Evolutionary conservation across 2,113 vertebrate species (phyloP).

Genomic region (Crypturellus undulatus): DNA sequence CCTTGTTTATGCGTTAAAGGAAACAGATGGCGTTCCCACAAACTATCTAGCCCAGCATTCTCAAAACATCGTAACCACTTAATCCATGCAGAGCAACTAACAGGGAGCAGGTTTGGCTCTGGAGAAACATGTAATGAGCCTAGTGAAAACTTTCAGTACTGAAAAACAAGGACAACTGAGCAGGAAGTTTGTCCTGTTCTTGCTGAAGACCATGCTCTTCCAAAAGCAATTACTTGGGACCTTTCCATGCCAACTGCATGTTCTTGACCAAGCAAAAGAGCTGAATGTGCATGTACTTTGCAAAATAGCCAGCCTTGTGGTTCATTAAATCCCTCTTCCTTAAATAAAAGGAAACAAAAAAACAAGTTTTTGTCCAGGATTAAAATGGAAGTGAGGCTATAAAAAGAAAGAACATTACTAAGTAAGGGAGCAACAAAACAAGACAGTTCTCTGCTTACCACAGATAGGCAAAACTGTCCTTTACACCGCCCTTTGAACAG

Average conservation of each 20-base stretch:
- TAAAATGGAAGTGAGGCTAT: not conserved
- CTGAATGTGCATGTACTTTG: constrained; percentile 66
- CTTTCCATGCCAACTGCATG: constrained; percentile 50
- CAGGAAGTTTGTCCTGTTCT: constrained; percentile 27
- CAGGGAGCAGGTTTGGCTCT: constrained; percentile 19
- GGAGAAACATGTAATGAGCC: not conserved
- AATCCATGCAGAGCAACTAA: constrained; percentile 15
- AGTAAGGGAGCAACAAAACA: not conserved
- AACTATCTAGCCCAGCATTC: constrained; percentile 43
- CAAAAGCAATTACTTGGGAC: constrained; percentile 4
- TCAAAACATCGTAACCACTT: constrained; percentile 39
- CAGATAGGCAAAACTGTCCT: not conserved
- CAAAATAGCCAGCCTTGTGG: constrained; percentile 54
- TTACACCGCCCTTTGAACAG: not conserved
- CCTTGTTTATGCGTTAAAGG: constrained; percentile 77
- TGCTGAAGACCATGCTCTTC: not conserved
- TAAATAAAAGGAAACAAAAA: not conserved
- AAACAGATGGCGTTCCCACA: constrained; percentile 80
- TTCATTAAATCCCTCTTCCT: constrained; percentile 47
- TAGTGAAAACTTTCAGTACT: not conserved
- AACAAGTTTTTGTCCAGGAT: not conserved
- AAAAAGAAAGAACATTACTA: not conserved
- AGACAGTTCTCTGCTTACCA: not conserved
- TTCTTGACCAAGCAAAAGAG: constrained; percentile 62
- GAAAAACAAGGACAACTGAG: not conserved